A percentile compares a stretch with the other conserved stretches of the same genome.
Conservation (phyloP, 2,888 invertebrate species). For the Calameuta filiformis region DNA sequence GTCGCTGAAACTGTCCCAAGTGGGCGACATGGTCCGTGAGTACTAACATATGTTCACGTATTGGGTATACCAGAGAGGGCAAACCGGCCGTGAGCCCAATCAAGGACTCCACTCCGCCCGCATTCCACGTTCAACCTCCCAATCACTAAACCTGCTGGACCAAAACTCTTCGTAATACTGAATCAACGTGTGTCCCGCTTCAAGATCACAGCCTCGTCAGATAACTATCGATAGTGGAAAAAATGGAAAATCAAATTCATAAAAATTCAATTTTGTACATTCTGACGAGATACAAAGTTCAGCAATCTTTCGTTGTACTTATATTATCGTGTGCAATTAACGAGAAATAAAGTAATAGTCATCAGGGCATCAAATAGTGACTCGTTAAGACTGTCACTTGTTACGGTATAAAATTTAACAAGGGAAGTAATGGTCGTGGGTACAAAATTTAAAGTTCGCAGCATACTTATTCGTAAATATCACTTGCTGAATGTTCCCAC, state of each 20-base stretch:
- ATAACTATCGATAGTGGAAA: not conserved
- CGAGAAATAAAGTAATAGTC: too few species aligned
- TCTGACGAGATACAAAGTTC: not conserved
- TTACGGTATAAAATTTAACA: not conserved
- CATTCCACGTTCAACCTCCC: slow-evolving; percentile 58
- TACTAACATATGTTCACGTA: slow-evolving; percentile 24
- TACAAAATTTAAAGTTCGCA: not conserved
- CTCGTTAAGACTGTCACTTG: too few species aligned
- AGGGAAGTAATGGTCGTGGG: not conserved
- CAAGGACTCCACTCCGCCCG: slow-evolving; percentile 57
- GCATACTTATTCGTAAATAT: too few species aligned
- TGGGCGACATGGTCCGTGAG: not conserved
- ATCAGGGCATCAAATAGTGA: too few species aligned
- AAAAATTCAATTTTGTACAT: not conserved
- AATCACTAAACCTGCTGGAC: slow-evolving; percentile 46
- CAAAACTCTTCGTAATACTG: slow-evolving; percentile 1
- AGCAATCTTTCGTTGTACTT: not conserved
- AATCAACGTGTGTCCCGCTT: not conserved
- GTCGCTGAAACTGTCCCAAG: not conserved
- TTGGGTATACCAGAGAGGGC: slow-evolving; percentile 33
- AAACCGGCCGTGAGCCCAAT: slow-evolving; percentile 59
- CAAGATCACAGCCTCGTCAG: not conserved
- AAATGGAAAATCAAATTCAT: not conserved
- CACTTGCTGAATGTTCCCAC: too few species aligned
- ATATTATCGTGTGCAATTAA: not conserved